Evolutionary conservation across 2,888 invertebrate species (phyloP).

Genomic region (Coleophora flavipennella): DNA sequence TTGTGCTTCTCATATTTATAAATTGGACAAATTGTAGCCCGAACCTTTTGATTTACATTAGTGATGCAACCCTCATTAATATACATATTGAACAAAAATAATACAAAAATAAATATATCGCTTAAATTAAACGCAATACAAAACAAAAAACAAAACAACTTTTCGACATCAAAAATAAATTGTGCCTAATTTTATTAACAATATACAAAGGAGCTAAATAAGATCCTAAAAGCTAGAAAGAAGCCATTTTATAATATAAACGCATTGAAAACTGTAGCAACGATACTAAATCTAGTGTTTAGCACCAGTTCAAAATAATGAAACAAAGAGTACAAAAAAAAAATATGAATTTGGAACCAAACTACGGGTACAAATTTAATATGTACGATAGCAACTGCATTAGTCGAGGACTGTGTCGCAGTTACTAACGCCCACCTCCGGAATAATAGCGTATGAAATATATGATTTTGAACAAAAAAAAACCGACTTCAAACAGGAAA

Average conservation of each 20-base stretch:
- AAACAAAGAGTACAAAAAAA: conserved; percentile 19
- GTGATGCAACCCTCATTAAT: conserved; percentile 44
- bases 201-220: too few species aligned
- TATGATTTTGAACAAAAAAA: too few species aligned
- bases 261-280: conserved; percentile 23
- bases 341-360: conserved; percentile 31
- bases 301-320: conserved; percentile 45
- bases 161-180: conserved; percentile 13
- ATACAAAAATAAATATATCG: conserved; percentile 50
- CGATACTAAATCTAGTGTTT: conserved; percentile 31
- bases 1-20: conserved; percentile 68
- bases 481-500: too few species aligned
- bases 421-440: too few species aligned
- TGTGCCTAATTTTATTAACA: not conserved
- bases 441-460: too few species aligned
- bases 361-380: too few species aligned
- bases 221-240: not conserved
- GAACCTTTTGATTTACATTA: conserved; percentile 49
- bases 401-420: too few species aligned
- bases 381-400: too few species aligned
- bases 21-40: conserved; percentile 44
- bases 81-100: conserved; percentile 43
- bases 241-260: conserved; percentile 7
- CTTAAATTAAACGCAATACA: conserved; percentile 31
- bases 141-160: conserved; percentile 32